These are phyloP conservation scores for Semicossyphus pulcher DNA, from an alignment of 2,113 vertebrate genomes.

Conservation along the genomic window DNA sequence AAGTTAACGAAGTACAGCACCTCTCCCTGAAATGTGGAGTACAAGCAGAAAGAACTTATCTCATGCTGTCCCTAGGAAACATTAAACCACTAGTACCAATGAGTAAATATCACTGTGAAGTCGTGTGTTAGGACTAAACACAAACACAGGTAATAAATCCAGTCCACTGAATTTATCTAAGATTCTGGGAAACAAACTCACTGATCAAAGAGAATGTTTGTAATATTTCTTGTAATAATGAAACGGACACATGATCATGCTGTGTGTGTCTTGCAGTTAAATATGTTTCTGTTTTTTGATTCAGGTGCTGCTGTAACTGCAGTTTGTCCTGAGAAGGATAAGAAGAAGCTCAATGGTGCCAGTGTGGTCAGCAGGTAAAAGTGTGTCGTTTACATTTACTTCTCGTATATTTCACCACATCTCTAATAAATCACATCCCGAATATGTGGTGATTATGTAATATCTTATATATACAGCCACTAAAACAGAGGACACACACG, in stretches of 20 bases:
- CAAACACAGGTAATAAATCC: no score
- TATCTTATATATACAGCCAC: background rate
- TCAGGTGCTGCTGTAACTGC: constrained; percentile 63
- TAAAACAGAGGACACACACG: no score
- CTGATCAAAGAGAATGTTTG: no score
- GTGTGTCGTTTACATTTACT: background rate
- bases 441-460: background rate
- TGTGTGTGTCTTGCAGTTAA: background rate
- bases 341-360: constrained; percentile 66
- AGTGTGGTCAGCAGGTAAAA: constrained; percentile 76
- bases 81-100: no score
- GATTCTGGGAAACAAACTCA: background rate
- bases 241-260: background rate
- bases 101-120: no score
- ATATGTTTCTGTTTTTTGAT: background rate
- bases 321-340: constrained; percentile 58
- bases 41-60: background rate
- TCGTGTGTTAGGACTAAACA: no score
- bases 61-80: no score
- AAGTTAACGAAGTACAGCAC: no score
- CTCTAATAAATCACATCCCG: background rate
- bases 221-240: background rate
- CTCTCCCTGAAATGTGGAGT: no score
- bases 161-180: background rate
- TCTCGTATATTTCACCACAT: background rate